These are phyloP conservation scores for Caenorhabditis wallacei DNA, from an alignment of 2,888 invertebrate genomes.

Conservation along the genomic window DNA sequence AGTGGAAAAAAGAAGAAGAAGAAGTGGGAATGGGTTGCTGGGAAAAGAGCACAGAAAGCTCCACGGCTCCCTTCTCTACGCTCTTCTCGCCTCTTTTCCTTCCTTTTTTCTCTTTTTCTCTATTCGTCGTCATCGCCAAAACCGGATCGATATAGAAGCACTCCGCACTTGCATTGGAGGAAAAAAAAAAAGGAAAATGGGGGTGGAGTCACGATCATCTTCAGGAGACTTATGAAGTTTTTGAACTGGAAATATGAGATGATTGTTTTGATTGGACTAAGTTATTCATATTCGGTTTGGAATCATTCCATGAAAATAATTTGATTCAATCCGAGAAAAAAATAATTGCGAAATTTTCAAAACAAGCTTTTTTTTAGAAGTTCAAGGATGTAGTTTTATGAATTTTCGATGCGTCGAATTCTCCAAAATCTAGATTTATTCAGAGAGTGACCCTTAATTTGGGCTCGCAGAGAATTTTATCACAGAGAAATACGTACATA, in stretches of 20 bases:
- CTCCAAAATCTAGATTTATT: background rate
- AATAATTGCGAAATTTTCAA: too few species aligned
- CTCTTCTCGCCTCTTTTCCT: slow-evolving; percentile 30
- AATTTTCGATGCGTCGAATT: too few species aligned
- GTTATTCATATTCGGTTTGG: too few species aligned
- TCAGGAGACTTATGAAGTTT: background rate
- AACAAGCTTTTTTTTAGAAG: too few species aligned
- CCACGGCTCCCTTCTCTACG: slow-evolving; percentile 20
- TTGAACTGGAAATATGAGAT: background rate
- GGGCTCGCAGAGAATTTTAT: background rate
- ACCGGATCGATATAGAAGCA: slow-evolving; percentile 59
- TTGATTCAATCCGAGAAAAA: too few species aligned
- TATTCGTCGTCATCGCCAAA: slow-evolving; percentile 33
- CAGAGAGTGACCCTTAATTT: background rate
- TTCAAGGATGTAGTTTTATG: too few species aligned
- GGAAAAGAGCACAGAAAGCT: slow-evolving; percentile 46
- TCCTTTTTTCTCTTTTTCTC: slow-evolving; percentile 40
- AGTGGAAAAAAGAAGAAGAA: slow-evolving; percentile 20
- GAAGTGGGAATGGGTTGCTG: slow-evolving; percentile 48
- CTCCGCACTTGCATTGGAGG: slow-evolving; percentile 17
- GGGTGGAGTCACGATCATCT: slow-evolving; percentile 9
- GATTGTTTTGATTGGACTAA: too few species aligned
- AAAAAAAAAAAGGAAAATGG: slow-evolving; percentile 27
- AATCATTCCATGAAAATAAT: too few species aligned
- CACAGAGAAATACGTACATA: slow-evolving; percentile 1